Percentiles rank a stretch among this genome's conserved stretches.
phyloP scores from a whole-genome alignment of 2,888 invertebrate genomes.

The Podotricha telesiphe region DNA sequence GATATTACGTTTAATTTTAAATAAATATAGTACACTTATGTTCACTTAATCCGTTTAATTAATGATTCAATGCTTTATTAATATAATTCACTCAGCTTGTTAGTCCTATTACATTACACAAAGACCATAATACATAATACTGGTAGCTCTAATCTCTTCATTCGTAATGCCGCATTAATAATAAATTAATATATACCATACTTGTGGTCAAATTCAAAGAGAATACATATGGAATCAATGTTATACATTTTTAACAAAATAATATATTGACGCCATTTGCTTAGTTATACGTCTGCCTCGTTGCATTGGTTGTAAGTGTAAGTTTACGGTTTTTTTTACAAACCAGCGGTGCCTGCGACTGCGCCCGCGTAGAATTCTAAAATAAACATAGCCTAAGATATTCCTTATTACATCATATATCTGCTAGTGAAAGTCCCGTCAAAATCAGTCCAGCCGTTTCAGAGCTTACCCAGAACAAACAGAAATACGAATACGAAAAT shows the following conservation, averaged over 20 bases:
- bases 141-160: slow-evolving; percentile 10
- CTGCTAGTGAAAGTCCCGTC: too few relatives aligned
- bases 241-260: neutral
- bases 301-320: too few relatives aligned
- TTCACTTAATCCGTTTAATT: neutral
- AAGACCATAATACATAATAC: slow-evolving; percentile 11
- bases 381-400: too few relatives aligned
- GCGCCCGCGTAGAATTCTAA: too few relatives aligned
- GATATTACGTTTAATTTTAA: too few relatives aligned
- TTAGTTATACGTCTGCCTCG: too few relatives aligned
- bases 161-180: slow-evolving; percentile 19
- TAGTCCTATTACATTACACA: slow-evolving; percentile 1
- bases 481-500: too few relatives aligned
- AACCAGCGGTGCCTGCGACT: too few relatives aligned
- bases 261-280: neutral
- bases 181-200: slow-evolving; percentile 6
- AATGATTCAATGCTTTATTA: slow-evolving; percentile 1
- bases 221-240: neutral
- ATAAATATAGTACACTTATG: neutral
- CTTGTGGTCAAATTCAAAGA: neutral
- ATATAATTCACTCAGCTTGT: slow-evolving; percentile 7
- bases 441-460: too few relatives aligned
- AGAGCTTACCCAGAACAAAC: too few relatives aligned
- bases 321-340: too few relatives aligned
- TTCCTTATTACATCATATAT: too few relatives aligned